These are phyloP conservation scores for Orchestia grillus DNA, from an alignment of 1,140 invertebrate genomes.

Conservation along the genomic window DNA sequence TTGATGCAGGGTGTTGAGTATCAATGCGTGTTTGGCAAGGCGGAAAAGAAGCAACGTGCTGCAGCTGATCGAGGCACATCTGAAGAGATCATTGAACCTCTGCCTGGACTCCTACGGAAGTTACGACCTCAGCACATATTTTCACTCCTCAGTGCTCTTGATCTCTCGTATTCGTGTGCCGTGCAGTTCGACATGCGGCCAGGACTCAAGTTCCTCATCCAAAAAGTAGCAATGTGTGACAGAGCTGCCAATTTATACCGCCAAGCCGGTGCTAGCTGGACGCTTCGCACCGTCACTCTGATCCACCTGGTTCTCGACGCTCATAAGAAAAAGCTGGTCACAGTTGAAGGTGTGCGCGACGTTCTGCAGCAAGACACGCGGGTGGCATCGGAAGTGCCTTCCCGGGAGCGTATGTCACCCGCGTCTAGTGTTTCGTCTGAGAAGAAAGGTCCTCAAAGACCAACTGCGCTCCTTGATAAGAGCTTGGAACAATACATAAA, in stretches of 20 bases:
- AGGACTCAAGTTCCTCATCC: slow-evolving; percentile 91
- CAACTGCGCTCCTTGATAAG: slow-evolving; percentile 56
- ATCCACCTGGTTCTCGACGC: slow-evolving; percentile 83
- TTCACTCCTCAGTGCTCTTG: slow-evolving; percentile 82
- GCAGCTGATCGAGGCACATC: slow-evolving; percentile 42
- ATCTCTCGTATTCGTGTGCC: slow-evolving; percentile 84
- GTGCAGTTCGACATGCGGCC: slow-evolving; percentile 89
- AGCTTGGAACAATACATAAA: slow-evolving; percentile 70
- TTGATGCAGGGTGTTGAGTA: slow-evolving; percentile 70
- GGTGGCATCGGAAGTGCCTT: slow-evolving; percentile 68
- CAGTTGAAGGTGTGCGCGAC: slow-evolving; percentile 75
- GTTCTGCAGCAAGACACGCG: neutral
- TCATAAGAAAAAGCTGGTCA: slow-evolving; percentile 78
- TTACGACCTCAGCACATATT: slow-evolving; percentile 74
- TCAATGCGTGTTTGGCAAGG: slow-evolving; percentile 55
- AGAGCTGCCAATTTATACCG: slow-evolving; percentile 92
- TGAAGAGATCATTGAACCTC: slow-evolving; percentile 61
- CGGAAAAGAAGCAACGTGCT: slow-evolving; percentile 17
- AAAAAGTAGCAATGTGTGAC: slow-evolving; percentile 90
- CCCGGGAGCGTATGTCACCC: slow-evolving; percentile 28
- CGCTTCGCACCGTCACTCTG: slow-evolving; percentile 87
- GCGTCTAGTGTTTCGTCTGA: neutral
- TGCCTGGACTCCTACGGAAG: slow-evolving; percentile 72
- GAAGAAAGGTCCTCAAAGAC: slow-evolving; percentile 33
- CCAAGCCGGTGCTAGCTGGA: slow-evolving; percentile 91